A percentile compares a stretch with the other conserved stretches of the same genome.
phyloP scores from a whole-genome alignment of 2,888 invertebrate genomes.

The Hydraecia micacea region DNA sequence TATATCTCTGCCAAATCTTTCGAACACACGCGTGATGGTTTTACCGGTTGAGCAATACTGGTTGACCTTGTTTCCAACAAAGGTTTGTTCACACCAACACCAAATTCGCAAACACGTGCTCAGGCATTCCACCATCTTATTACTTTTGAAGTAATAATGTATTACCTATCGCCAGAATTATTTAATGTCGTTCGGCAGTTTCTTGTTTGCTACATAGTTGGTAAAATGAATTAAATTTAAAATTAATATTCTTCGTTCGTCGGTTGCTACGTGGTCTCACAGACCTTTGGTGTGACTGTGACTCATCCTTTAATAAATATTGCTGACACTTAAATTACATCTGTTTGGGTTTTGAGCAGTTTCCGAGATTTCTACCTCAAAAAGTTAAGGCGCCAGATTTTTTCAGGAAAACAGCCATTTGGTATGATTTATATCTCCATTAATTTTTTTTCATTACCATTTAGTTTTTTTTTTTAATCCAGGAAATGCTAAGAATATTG shows the following conservation, averaged over 20 bases:
- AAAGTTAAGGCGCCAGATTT: neutral
- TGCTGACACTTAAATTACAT: conserved; percentile 2
- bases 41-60: conserved; percentile 37
- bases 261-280: neutral
- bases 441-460: no score
- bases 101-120: conserved; percentile 11
- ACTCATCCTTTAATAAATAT: conserved; percentile 5
- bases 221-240: neutral
- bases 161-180: neutral
- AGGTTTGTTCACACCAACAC: conserved; percentile 49
- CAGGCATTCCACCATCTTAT: conserved; percentile 15
- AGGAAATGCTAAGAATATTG: neutral
- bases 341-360: neutral
- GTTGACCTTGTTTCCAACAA: conserved; percentile 40
- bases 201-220: neutral
- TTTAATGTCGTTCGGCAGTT: neutral
- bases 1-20: neutral
- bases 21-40: neutral
- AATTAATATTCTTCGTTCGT: conserved; percentile 11
- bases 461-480: neutral
- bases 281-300: conserved; percentile 8
- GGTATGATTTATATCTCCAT: no score
- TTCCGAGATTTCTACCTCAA: conserved; percentile 2
- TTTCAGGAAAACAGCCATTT: neutral
- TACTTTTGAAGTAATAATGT: neutral